A percentile compares a stretch with the other conserved stretches of the same genome.
These are phyloP conservation scores for Vanessa cardui DNA, from an alignment of 2,888 invertebrate species.

Conservation along the genomic window DNA sequence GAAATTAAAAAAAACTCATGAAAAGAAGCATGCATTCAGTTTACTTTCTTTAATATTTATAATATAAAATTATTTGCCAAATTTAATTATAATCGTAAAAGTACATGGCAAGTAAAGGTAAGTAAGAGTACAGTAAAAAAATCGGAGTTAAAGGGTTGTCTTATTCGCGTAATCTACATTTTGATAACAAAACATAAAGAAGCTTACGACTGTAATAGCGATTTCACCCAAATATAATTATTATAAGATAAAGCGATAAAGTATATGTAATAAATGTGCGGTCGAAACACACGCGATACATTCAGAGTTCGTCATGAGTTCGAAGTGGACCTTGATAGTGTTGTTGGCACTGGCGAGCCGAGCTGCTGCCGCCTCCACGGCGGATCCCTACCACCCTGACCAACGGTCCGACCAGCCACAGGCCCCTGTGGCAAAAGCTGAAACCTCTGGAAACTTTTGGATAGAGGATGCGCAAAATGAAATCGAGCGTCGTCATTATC, in stretches of 20 bases:
- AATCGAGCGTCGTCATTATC: conserved; percentile 61
- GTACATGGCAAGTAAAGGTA: no score
- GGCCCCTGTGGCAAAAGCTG: conserved; percentile 28
- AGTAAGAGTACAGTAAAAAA: no score
- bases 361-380: conserved; percentile 1
- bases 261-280: conserved; percentile 8
- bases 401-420: neutral
- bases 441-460: conserved; percentile 69
- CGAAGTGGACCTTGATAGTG: conserved; percentile 9
- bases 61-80: no score
- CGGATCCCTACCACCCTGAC: conserved; percentile 25
- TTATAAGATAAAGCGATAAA: conserved; percentile 15
- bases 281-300: neutral
- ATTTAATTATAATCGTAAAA: no score
- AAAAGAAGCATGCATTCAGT: no score
- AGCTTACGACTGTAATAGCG: neutral
- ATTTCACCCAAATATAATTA: neutral
- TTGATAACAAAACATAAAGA: neutral
- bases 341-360: conserved; percentile 7
- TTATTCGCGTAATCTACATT: neutral
- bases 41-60: no score
- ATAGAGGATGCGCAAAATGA: conserved; percentile 65
- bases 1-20: no score
- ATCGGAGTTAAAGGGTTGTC: no score
- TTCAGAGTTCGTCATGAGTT: conserved; percentile 7